Percentiles rank a stretch among this genome's conserved stretches.
These are phyloP conservation scores for Spilosoma lubricipeda DNA, from an alignment of 2,888 invertebrate genomes.

Conservation along the genomic window DNA sequence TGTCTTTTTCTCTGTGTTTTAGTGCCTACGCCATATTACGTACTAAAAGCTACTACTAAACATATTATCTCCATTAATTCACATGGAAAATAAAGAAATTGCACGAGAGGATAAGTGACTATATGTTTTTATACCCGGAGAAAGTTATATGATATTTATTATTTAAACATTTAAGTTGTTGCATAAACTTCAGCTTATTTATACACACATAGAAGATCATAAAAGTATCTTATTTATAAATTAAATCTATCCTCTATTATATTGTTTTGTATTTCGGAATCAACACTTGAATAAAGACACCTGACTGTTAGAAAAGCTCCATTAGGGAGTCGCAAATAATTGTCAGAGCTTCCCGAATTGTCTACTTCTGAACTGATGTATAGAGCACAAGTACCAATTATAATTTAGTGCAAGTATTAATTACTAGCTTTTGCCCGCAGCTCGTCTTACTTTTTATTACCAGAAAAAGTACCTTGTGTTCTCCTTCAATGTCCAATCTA, in stretches of 20 bases:
- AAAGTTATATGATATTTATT: neutral
- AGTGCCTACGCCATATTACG: slow-evolving; percentile 7
- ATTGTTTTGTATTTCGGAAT: neutral
- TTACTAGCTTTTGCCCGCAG: no score
- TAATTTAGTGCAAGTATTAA: no score
- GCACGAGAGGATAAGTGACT: neutral
- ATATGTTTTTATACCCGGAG: neutral
- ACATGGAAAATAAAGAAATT: slow-evolving; percentile 18
- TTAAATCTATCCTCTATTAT: neutral
- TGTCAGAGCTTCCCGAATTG: no score
- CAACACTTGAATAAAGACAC: no score
- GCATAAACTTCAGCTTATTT: neutral
- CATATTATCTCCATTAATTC: slow-evolving; percentile 16
- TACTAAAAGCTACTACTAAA: slow-evolving; percentile 5
- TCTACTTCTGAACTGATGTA: no score
- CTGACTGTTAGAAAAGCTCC: no score
- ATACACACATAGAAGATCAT: neutral
- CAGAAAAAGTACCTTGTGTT: no score
- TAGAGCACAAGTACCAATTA: no score
- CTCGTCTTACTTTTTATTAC: no score
- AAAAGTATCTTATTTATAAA: neutral
- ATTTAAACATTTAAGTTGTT: neutral
- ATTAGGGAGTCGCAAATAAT: no score
- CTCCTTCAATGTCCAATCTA: no score
- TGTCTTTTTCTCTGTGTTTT: slow-evolving; percentile 19